Base-by-base conservation (phyloP, 2,888 invertebrate species). In the Heliconius cydno region DNA sequence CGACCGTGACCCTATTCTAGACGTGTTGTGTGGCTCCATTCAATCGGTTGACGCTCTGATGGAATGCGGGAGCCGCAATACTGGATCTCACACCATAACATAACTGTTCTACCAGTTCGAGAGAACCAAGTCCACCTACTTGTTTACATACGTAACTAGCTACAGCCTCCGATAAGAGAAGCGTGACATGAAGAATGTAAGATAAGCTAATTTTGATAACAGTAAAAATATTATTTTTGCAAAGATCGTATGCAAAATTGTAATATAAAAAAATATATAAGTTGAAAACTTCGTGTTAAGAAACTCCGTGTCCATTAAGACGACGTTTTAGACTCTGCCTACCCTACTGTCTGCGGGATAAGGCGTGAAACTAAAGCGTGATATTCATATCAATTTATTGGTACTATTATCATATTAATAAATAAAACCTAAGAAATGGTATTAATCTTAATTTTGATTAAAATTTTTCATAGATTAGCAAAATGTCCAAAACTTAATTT, bases 1-100 rank as follows among this genome's bases (percentile, higher is more conserved):
- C 90, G 92, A 86, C 93, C 94, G 91, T 94, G 94, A 94, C 94
- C 94, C 90, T 91, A 88, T 93, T 92, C 90, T 90, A 90, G 89
- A 92, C 90, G 89, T 87, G 86, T 86, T 87, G 86, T 86, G 86
- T 82, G 85, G 83, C 85, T 86, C 89, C 87, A 88, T 90, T 89
- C 88, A 89, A 89, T 89, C 88, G 88, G 88, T 83, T 79, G 87
- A 86, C 84, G 87, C 87, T 85, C 86, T 84, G 82, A 81, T 88
- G 91, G 92, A 94, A 94, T 93, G 92, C 92, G 91, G 90, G 90
- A 91, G 89, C 87, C 85, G 85, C 87, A 85, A 88, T 88, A 88
- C 86, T 87, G 88, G 85, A 87, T 88, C 87, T 84, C 81, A 84
- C 83, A 85, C 85, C 84, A 85, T 85, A 83, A 83, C 79, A 81